Evolutionary conservation across 2,113 vertebrate species (phyloP), one percentile per base, ranked within the genome.

Genomic region (Benitochromis conjunctus): DNA sequence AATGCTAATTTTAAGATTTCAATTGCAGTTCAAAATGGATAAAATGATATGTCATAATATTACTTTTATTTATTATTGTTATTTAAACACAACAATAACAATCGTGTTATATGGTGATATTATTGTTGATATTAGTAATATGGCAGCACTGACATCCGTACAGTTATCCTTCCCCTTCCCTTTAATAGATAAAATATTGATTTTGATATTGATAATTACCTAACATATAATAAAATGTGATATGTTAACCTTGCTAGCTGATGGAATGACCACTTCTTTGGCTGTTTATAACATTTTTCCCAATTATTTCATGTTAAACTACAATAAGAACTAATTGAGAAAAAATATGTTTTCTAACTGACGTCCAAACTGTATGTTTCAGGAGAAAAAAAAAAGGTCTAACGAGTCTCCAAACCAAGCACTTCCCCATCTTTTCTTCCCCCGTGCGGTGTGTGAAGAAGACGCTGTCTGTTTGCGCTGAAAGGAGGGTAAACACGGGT

Each of bases 401-500:
- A 77, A 12, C 69, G 74, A 83, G 77, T 85, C 62, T 64, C 56
- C 21, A 64, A 74, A 85, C 21, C 34, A 41, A 74, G 62, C 80
- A 36, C 60, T 85, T 88, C 84, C 58, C 58, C 29, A 51, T 69
- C 78, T 64, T 57, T 69, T 69, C 83, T 69, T 62, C 56, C 14
- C 34, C 80, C 58, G n/a, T 89, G 71, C 55, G 1, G 66, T 77
- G 74, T 83, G 86, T 4, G 11, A 41, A 31, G 56, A 58, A 29
- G 87, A 91, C 38, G 56, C 83, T 46, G 87, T 51, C 34, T 86
- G 64, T 78, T 86, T 64, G 13, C 41, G 85, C 57, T 82, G 90
- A 86, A 64, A 79, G 41, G 57, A 89, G 92, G 88, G 86, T 88
- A 88, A 87, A 91, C 64, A 43, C 87, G 88, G 90, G 89, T 69